A percentile compares a stretch with the other conserved stretches of the same genome.
phyloP scores from a whole-genome alignment of 1,140 invertebrate species.

The Drosophila insularis region DNA sequence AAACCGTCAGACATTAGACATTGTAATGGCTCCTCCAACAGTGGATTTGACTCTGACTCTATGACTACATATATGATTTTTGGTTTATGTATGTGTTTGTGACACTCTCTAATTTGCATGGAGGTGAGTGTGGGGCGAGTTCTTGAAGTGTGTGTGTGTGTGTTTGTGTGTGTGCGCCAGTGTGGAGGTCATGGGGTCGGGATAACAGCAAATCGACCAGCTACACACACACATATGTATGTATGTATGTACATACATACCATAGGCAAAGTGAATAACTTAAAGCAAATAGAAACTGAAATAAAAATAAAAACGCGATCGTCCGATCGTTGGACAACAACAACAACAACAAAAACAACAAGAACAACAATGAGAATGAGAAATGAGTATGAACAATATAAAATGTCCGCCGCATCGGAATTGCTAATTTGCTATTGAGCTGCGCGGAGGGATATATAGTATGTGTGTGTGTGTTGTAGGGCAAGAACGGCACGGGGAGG shows the following conservation, averaged over 20 bases:
- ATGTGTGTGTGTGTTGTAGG: conserved; percentile 25
- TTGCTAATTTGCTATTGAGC: conserved; percentile 80
- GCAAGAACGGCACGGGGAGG: neutral
- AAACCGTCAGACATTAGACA: conserved; percentile 68
- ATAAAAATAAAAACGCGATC: conserved; percentile 77
- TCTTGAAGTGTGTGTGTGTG: neutral
- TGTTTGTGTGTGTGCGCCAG: neutral
- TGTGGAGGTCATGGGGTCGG: conserved; percentile 27
- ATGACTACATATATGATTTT: neutral
- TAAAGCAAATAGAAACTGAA: conserved; percentile 54
- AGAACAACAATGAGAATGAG: conserved; percentile 17
- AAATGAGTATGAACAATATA: conserved; percentile 74
- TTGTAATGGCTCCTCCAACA: conserved; percentile 44
- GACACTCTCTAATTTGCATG: conserved; percentile 56
- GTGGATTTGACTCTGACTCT: conserved; percentile 32
- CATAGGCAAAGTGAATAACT: conserved; percentile 27
- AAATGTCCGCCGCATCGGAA: conserved; percentile 77
- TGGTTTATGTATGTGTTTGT: neutral
- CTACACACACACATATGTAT: conserved; percentile 30
- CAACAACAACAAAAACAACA: conserved; percentile 30
- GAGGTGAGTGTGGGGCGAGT: neutral
- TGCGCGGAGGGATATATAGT: conserved; percentile 37
- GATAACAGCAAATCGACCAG: conserved; percentile 57
- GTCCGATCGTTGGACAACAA: conserved; percentile 54
- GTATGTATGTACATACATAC: conserved; percentile 21